Evolutionary conservation across 1,140 invertebrate genomes (phyloP), one percentile per base, ranked within the genome.

Genomic region (Papilio helenus): DNA sequence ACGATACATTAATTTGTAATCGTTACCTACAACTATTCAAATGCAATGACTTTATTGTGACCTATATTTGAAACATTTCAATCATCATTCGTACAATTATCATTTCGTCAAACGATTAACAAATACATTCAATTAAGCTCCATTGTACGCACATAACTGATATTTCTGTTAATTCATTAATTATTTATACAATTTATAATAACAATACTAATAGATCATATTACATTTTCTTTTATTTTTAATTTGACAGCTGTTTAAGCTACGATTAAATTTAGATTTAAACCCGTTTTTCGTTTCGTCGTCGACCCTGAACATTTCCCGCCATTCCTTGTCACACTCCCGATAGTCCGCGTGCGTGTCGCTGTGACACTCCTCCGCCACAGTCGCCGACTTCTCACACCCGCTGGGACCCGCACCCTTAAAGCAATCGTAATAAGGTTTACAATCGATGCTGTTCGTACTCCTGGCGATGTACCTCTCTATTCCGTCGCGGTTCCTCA

Each of bases 261-360:
- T 94, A 82, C 93, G 88, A 82, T 93, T 92, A 84, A 93, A 93
- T 82, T 92, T 94, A 86, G 89, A 92, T 79, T 88, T 92, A 84
- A 90, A 91, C 81, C 90, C 89, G 83, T 93, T 93, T 86, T 86
- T 90, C 3, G 80, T 83, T 79, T 89, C 89, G 71, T 91, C 88
- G 46, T 83, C 83, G 23, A 84, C 72, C 44, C 79, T 82, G 80
- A 82, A 88, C 10, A 89, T 46, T 77, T 92, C 91, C 26, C 87
- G 89, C 12, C 84, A 76, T 74, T 91, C 91, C 46, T 85, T 88
- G 16, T 88, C 85, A 74, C 85, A 83, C 12, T 89, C 84, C 16
- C 90, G 83, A n/a, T 93, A 92, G 71, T 93, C 91, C 2, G 89
- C 85, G 39, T 89, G 86, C 0, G 88, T 90, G 72, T 93, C 93